phyloP scores from a whole-genome alignment of 2,888 invertebrate genomes.

The Glyphotaelius pellucidus region DNA sequence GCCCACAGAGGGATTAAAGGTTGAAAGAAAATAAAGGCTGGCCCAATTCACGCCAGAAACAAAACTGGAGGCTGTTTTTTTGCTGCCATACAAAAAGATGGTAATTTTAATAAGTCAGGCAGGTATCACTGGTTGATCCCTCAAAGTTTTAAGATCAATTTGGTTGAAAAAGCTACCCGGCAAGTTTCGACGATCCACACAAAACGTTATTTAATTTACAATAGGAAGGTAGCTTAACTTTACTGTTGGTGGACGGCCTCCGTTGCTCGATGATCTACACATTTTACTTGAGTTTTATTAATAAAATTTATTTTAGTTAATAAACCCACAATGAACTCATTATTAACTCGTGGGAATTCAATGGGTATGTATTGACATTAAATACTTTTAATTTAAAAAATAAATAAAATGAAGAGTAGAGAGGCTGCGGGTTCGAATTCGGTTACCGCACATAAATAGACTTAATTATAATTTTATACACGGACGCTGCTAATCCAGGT shows the following conservation, averaged over 20 bases:
- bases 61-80: slow-evolving; percentile 22
- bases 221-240: neutral
- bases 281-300: neutral
- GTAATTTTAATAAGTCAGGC: slow-evolving; percentile 29
- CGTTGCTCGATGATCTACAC: neutral
- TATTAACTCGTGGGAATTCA: too few species aligned
- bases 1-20: slow-evolving; percentile 29
- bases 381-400: too few species aligned
- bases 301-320: too few species aligned
- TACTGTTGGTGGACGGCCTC: neutral
- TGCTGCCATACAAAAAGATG: slow-evolving; percentile 37
- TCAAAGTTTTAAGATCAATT: neutral
- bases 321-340: too few species aligned
- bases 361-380: too few species aligned
- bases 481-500: neutral
- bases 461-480: neutral
- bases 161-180: neutral
- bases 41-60: slow-evolving; percentile 46
- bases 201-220: neutral
- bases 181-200: neutral
- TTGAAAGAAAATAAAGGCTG: slow-evolving; percentile 35
- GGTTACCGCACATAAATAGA: too few species aligned
- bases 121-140: slow-evolving; percentile 24
- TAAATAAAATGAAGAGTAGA: too few species aligned
- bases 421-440: too few species aligned